Percentiles rank a stretch among this genome's conserved stretches.
Evolutionary conservation across 2,113 vertebrate genomes (phyloP).

Genomic region (Irena cyanogastra): DNA sequence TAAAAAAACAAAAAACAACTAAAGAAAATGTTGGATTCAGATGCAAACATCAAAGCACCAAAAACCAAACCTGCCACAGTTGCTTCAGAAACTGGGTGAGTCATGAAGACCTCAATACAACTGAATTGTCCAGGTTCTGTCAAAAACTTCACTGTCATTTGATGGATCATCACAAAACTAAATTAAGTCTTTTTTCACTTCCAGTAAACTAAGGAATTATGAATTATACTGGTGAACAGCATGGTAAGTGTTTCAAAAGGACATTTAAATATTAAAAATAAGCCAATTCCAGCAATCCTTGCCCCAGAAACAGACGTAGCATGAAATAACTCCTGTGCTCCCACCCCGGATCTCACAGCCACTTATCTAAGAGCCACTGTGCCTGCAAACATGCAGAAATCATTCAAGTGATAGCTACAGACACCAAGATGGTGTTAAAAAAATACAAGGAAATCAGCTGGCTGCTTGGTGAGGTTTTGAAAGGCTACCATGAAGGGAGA

Average conservation of each 20-base stretch:
- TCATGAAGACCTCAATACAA: constrained; percentile 16
- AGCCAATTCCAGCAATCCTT: neutral
- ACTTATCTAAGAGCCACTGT: neutral
- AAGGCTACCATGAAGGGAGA: neutral
- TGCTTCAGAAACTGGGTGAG: constrained; percentile 15
- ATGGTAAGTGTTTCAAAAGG: neutral
- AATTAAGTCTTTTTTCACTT: neutral
- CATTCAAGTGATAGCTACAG: neutral
- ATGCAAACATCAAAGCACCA: constrained; percentile 18
- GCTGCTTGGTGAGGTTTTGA: neutral
- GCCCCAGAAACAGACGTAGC: neutral
- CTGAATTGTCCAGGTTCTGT: neutral
- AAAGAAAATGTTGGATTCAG: neutral
- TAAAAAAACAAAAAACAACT: neutral
- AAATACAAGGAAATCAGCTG: neutral
- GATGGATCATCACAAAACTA: neutral
- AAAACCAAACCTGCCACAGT: neutral
- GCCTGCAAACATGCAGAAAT: neutral
- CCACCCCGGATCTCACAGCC: neutral
- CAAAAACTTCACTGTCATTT: neutral
- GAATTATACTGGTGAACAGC: neutral
- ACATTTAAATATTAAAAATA: constrained; percentile 11
- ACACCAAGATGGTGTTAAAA: neutral
- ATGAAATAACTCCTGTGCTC: neutral
- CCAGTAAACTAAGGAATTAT: neutral